Conservation (phyloP, 92 coral and sea anemone species). For the Blastomussa wellsi region DNA sequence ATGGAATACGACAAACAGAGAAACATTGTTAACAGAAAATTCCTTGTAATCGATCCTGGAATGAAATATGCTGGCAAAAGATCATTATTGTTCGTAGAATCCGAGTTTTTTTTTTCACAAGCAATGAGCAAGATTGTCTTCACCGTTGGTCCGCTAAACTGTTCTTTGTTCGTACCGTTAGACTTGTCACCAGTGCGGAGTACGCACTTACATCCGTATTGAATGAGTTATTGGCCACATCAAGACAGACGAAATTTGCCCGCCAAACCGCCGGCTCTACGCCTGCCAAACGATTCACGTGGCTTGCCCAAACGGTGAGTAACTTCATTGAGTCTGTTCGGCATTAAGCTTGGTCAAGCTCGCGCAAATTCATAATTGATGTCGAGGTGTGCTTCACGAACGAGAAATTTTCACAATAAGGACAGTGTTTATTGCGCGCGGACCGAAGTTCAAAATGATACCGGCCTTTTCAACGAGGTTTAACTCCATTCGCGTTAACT, state of each 20-base stretch:
- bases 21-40: constrained; percentile 23
- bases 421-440: not conserved
- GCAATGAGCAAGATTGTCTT: not conserved
- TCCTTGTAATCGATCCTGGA: constrained; percentile 43
- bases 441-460: not conserved
- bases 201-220: not conserved
- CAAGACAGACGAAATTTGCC: not conserved
- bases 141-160: not conserved
- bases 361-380: not conserved
- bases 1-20: not conserved
- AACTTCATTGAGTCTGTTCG: not conserved
- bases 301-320: not conserved
- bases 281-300: not conserved
- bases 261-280: not conserved
- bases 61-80: constrained; percentile 22
- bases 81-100: constrained; percentile 25
- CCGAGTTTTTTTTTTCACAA: constrained; percentile 5
- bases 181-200: not conserved
- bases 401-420: not conserved
- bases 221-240: not conserved
- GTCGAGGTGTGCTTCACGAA: not conserved
- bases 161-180: not conserved
- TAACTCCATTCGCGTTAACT: not conserved
- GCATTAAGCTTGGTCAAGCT: not conserved
- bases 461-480: too few relatives aligned